Conservation (phyloP, 1,140 invertebrate genomes). For the Brachionus manjavacas region DNA sequence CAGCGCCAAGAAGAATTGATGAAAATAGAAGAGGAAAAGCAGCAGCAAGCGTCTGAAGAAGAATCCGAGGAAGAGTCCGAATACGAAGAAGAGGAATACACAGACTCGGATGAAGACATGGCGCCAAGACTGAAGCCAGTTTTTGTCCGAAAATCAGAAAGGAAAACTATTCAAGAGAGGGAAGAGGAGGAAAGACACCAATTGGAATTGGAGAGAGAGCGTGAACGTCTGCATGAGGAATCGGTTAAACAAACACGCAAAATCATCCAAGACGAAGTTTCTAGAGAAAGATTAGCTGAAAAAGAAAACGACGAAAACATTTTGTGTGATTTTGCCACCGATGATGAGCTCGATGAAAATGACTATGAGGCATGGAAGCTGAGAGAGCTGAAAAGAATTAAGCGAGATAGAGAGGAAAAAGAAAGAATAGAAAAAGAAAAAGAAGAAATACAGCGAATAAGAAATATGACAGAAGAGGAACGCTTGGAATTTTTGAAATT, state of each 20-base stretch:
- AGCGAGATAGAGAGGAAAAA: conserved; percentile 86
- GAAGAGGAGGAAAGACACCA: conserved; percentile 79
- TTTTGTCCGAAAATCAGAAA: conserved; percentile 85
- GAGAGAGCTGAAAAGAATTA: conserved; percentile 88
- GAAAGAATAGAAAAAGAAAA: conserved; percentile 73
- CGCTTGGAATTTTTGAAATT: conserved; percentile 75
- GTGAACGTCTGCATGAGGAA: conserved; percentile 74
- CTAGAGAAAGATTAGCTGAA: conserved; percentile 57
- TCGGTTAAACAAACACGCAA: conserved; percentile 74
- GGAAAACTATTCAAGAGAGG: conserved; percentile 88
- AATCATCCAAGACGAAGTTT: conserved; percentile 81
- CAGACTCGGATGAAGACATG: conserved; percentile 63
- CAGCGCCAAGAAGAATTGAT: conserved; percentile 53
- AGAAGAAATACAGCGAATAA: conserved; percentile 79
- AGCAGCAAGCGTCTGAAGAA: conserved; percentile 65
- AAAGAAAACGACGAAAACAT: conserved; percentile 64
- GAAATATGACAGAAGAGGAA: conserved; percentile 95
- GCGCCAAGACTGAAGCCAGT: conserved; percentile 88
- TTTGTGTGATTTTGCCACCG: conserved; percentile 76
- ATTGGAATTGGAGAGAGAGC: conserved; percentile 74
- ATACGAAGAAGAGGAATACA: conserved; percentile 67
- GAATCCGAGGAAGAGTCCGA: conserved; percentile 66
- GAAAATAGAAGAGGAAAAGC: conserved; percentile 63
- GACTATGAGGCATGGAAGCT: conserved; percentile 97
- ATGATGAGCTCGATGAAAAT: conserved; percentile 95